Conservation (phyloP, 23 tunicate genomes). For the Oikopleura dioica region DNA sequence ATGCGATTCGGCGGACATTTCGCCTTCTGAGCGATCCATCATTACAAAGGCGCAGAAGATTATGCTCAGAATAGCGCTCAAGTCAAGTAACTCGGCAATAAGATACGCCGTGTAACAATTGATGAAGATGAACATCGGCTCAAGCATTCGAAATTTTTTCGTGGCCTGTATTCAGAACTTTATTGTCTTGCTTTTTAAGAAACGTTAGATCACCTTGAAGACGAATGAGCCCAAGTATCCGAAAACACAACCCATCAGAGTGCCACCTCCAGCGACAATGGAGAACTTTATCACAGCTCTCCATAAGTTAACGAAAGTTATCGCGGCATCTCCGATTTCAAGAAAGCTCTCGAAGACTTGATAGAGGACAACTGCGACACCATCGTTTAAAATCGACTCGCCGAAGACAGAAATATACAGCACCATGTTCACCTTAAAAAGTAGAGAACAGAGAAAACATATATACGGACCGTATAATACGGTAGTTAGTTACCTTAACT, state of each 20-base stretch:
- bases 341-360: conserved; percentile 69
- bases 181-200: neutral
- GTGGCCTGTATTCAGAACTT: conserved; percentile 18
- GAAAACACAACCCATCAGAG: conserved; percentile 38
- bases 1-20: neutral
- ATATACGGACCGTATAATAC: no score
- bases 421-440: conserved; percentile 2
- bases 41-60: neutral
- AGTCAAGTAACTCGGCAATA: conserved; percentile 75
- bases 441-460: no score
- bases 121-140: conserved; percentile 66
- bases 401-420: conserved; percentile 6
- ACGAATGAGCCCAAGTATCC: conserved; percentile 79
- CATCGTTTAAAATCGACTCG: conserved; percentile 3
- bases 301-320: conserved; percentile 28
- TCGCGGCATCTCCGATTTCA: conserved; percentile 28
- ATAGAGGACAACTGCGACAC: conserved; percentile 3
- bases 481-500: no score
- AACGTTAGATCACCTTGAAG: conserved; percentile 21
- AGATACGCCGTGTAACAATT: conserved; percentile 65
- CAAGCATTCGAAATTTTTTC: conserved; percentile 37
- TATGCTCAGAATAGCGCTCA: conserved; percentile 45
- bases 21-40: neutral
- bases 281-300: conserved; percentile 57
- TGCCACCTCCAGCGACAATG: conserved; percentile 74